These are phyloP conservation scores for Drosophila birchii DNA, from an alignment of 2,888 invertebrate species.

Conservation along the genomic window DNA sequence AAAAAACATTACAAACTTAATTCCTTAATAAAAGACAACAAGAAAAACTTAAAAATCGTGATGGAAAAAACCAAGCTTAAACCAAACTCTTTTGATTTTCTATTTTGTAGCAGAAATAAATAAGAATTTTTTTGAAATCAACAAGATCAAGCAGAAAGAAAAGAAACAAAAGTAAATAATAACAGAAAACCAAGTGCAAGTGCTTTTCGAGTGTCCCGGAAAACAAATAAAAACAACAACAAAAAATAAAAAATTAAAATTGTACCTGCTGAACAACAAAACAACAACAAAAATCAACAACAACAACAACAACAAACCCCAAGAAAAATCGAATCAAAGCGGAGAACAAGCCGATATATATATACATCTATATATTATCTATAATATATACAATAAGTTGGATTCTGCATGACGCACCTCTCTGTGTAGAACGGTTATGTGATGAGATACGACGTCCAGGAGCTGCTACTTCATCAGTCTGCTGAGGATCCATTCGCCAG, in stretches of 20 bases:
- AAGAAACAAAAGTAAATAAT: conserved; percentile 12
- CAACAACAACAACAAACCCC: conserved; percentile 7
- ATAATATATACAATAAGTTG: conserved; percentile 5
- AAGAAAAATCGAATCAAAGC: background rate
- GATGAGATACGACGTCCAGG: conserved; percentile 86
- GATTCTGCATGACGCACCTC: conserved; percentile 69
- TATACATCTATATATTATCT: conserved; percentile 1
- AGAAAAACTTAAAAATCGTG: background rate
- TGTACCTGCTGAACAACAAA: conserved; percentile 31
- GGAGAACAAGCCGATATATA: background rate
- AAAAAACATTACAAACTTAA: background rate
- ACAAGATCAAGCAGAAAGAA: conserved; percentile 5
- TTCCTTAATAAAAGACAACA: background rate
- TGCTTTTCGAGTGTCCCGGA: conserved; percentile 13
- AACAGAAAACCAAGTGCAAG: conserved; percentile 18
- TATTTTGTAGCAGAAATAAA: conserved; percentile 4
- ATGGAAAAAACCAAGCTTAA: conserved; percentile 6
- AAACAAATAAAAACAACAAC: conserved; percentile 3
- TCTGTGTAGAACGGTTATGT: conserved; percentile 84
- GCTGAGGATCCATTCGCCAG: conserved; percentile 85
- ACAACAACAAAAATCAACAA: conserved; percentile 5
- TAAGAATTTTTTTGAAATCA: conserved; percentile 26
- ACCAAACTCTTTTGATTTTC: background rate
- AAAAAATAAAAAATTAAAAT: conserved; percentile 10
- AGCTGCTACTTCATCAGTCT: conserved; percentile 85